Evolutionary conservation across 2,888 invertebrate species (phyloP), one percentile per base, ranked within the genome.

Genomic region (Auanema sp.): DNA sequence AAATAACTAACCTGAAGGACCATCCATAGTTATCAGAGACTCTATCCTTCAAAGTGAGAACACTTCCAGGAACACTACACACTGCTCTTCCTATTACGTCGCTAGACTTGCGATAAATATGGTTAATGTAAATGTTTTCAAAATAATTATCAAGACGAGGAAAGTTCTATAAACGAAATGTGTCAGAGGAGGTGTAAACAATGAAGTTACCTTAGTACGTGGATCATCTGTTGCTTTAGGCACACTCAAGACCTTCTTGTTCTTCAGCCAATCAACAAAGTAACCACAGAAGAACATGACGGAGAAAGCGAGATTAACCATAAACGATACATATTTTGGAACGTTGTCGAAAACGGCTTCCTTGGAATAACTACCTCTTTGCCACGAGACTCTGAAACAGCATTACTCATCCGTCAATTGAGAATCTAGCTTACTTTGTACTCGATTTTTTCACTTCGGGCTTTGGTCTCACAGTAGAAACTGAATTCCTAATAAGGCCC

Each of bases 31-130:
- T 80, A 24, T 78, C 66, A 6, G 71, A 72, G 33, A 68, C 69
- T 51, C 82, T 67, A 65, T 82, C 80, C 51, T 76, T 69, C 24
- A 82, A 64, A 16, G 69, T 66, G 24, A 82, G 78, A 41, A 72
- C 72, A 16, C 75, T 76, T 40, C 79, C 79, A 3, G 98, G 96
- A 69, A 93, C 91, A 84, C 94, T 92, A 85, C 91, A 90, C 80
- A 98, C 92, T 47, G 83, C 81, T 18, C 83, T 42, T 54, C 70
- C 69, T 6, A 76, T 66, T 12, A 76, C 76, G 54, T 76, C 76
- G 1, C 70, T 69, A 18, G 74, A 71, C 52, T 68, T 67, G 25
- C 76, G 69, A 64, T 83, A 83, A 63, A 79, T 75, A 64, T 83
- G 77, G 42, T 80, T 74, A 42, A 77, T 75, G 65, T 79, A 81